phyloP scores from a whole-genome alignment of 2,797 vertebrate genomes.

The Sebastes elongatus region DNA sequence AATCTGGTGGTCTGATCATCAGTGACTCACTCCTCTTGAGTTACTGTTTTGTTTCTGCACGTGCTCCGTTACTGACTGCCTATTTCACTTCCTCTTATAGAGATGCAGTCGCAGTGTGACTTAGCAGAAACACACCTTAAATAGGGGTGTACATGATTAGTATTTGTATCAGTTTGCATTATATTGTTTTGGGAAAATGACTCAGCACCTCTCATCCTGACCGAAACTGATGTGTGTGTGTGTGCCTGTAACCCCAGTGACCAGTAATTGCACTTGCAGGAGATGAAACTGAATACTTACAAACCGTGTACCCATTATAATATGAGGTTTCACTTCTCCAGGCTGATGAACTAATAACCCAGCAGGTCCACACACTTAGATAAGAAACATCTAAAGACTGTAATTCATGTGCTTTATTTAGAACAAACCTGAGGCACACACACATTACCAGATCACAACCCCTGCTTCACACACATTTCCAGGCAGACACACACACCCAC shows the following conservation, averaged over 20 bases:
- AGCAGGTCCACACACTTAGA: neutral
- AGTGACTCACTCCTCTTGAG: conserved; percentile 16
- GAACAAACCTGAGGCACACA: neutral
- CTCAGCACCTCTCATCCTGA: conserved; percentile 7
- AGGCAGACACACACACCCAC: conserved; percentile 12
- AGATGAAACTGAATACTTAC: conserved; percentile 31
- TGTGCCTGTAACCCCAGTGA: conserved; percentile 20
- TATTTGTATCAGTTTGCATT: neutral
- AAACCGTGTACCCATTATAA: conserved; percentile 5
- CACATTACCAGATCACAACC: neutral
- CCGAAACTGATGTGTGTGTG: conserved; percentile 23
- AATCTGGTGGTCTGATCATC: conserved; percentile 29
- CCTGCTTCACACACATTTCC: neutral
- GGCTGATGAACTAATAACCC: conserved; percentile 30
- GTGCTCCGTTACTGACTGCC: conserved; percentile 38
- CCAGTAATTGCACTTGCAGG: conserved; percentile 31
- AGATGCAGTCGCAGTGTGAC: conserved; percentile 42
- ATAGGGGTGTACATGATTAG: neutral
- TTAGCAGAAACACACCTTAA: conserved; percentile 43
- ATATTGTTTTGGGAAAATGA: conserved; percentile 29
- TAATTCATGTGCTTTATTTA: neutral
- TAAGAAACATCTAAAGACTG: neutral
- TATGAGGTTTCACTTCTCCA: conserved; percentile 42
- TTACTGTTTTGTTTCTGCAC: conserved; percentile 57
- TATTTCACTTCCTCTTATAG: conserved; percentile 62